Conservation (phyloP, 2,888 invertebrate genomes). For the Patella ulyssiponensis region DNA sequence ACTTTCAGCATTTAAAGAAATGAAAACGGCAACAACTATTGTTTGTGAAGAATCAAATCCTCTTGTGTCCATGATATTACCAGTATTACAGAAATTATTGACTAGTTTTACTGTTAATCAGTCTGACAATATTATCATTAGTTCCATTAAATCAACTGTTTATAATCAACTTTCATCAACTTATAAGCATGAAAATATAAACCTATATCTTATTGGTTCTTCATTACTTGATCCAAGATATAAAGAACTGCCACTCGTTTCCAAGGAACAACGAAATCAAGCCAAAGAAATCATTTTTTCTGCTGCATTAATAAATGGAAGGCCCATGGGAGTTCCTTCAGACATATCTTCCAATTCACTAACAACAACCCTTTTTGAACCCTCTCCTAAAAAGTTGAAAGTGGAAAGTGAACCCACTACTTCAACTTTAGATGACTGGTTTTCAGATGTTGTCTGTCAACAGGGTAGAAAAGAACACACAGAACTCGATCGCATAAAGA, state of each 20-base stretch:
- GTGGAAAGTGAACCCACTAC: neutral
- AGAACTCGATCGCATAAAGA: neutral
- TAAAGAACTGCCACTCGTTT: conserved; percentile 2
- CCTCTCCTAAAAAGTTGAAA: neutral
- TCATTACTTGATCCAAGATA: conserved; percentile 5
- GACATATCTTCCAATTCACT: no score
- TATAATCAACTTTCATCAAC: neutral
- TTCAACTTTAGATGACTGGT: neutral
- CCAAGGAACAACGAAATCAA: neutral
- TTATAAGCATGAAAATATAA: neutral
- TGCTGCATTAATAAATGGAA: neutral
- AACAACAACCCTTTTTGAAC: no score
- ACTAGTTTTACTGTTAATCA: neutral
- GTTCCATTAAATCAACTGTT: neutral
- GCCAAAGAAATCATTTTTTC: neutral
- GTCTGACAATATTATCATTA: neutral
- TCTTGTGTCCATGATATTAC: neutral
- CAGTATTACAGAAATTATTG: neutral
- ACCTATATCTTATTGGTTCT: neutral
- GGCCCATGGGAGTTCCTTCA: neutral
- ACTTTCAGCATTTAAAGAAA: neutral
- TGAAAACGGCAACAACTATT: neutral
- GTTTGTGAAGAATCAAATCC: neutral
- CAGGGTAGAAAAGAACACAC: neutral
- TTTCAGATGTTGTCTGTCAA: conserved; percentile 6